Evolutionary conservation across 2,797 vertebrate genomes (phyloP), one percentile per base, ranked within the genome.

Genomic region (Acestrorhynchus altus): DNA sequence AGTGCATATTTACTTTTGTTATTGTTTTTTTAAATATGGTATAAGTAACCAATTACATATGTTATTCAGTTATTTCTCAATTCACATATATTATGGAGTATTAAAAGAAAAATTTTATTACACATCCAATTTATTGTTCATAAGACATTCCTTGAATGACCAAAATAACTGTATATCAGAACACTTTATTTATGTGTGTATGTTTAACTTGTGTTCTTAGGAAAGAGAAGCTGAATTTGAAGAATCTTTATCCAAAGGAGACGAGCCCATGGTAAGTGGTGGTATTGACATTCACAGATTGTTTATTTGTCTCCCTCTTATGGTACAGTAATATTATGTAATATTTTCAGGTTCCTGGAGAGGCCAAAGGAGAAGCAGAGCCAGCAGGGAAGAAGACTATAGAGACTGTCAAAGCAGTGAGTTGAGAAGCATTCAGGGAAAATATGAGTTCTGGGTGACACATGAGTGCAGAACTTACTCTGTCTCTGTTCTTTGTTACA

Each of bases 371-470:
- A 71, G 95, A 98, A 75, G 93, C 85, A 0, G 96, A 95, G 5
- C 95, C 97, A 35, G 95, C 98, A 0, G 95, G 91, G 24, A 99
- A 93, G 93, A 99, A 98, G 87, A 98, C 95, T 0, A 89, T 97
- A 0, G 97, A 99, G 91, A 98, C 97, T 0, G 92, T 99, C 81
- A 99, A 98, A 95, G 96, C 95, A 69, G 98, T 99, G 90, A 95
- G 96, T 94, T n/a, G 4, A 15, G 18, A 39, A 42, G 11, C 20
- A 49, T 24, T 26, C 2, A 47, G 35, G 26, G 46, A 22, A 56
- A 12, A 11, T 35, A 49, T 4, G 10, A 4, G 5, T 26, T 22
- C 5, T 8, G 22, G 42, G 12, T 42, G 1, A 64, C 12, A 20
- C 5, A 52, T 52, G 4, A 31, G 16, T 0, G 16, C 8, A 60